Evolutionary conservation across 2,113 vertebrate species (phyloP), one percentile per base, ranked within the genome.

Genomic region (Haemorhous mexicanus): DNA sequence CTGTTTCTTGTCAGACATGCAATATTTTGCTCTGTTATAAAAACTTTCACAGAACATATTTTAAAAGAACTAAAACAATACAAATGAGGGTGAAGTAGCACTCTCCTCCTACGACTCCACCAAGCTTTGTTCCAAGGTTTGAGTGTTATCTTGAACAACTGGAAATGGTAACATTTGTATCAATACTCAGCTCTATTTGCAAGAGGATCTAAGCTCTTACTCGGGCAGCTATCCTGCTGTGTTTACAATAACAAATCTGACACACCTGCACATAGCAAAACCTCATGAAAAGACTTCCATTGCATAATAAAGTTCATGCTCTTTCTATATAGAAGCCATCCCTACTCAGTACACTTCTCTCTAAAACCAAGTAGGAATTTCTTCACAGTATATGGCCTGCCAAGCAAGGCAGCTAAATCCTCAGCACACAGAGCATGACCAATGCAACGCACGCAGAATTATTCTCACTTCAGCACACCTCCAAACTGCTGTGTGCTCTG

Each of bases 221-320:
- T 77, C 27, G 35, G 26, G 64, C 41, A 90, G 68, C 23, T 86
- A 72, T 81, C 47, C 85, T 72, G 20, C 49, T 81, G n/a, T 93
- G 76, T 94, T 94, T 90, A 92, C 94, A 90, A 52, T 55, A 90
- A 94, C 72, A 95, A 84, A 78, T 78, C 59, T 81, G 91, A 96
- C 93, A 96, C 61, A 26, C 90, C 93, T 94, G 92, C 61, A 90
- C 85, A 78, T 0, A 84, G 59, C 67, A 95, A 97, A 95, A 79
- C 89, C 91, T 95, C 91, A 96, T 72, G 79, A 94, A 95, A 93
- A 94, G 68, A 68, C 30, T 95, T 78, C 76, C 83, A 92, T 87
- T 96, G 95, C 90, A 81, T 90, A 96, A 96, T 49, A 77, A 88
- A 95, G 94, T 93, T 96, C 90, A 96, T 35, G 76, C 80, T 96